Evolutionary conservation across 2,797 vertebrate genomes (phyloP).

Genomic region (Anguilla anguilla): DNA sequence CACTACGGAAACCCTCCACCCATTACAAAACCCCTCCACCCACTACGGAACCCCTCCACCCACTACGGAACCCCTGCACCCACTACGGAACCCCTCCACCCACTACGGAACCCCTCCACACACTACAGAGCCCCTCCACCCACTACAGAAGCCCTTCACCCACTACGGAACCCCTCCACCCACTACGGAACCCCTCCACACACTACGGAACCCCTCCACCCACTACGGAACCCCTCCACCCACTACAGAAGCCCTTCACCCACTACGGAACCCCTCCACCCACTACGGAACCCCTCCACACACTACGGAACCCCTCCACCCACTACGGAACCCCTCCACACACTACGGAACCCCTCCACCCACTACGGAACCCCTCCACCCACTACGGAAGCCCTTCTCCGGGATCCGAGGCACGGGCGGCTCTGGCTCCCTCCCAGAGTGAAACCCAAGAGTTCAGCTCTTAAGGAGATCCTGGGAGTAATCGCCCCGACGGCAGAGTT

Average conservation of each 20-base stretch:
- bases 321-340: conserved; percentile 11
- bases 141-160: conserved; percentile 11
- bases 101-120: conserved; percentile 14
- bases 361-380: neutral
- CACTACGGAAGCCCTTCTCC: conserved; percentile 5
- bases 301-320: conserved; percentile 11
- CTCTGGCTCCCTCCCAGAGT: neutral
- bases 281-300: conserved; percentile 11
- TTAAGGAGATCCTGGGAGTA: conserved; percentile 23
- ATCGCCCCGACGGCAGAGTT: conserved; percentile 25
- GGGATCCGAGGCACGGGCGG: neutral
- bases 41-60: conserved; percentile 11
- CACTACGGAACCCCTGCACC: conserved; percentile 11
- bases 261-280: conserved; percentile 11
- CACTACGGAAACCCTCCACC: conserved; percentile 11
- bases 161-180: neutral
- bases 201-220: neutral
- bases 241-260: too few species aligned
- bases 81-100: conserved; percentile 11
- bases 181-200: conserved; percentile 14
- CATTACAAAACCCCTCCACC: conserved; percentile 11
- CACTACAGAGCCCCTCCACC: neutral
- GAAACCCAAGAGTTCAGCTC: conserved; percentile 22
- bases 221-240: conserved; percentile 9
- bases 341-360: conserved; percentile 11